Base-by-base conservation (phyloP, 2,888 invertebrate species). In the Melanostoma mellinum region DNA sequence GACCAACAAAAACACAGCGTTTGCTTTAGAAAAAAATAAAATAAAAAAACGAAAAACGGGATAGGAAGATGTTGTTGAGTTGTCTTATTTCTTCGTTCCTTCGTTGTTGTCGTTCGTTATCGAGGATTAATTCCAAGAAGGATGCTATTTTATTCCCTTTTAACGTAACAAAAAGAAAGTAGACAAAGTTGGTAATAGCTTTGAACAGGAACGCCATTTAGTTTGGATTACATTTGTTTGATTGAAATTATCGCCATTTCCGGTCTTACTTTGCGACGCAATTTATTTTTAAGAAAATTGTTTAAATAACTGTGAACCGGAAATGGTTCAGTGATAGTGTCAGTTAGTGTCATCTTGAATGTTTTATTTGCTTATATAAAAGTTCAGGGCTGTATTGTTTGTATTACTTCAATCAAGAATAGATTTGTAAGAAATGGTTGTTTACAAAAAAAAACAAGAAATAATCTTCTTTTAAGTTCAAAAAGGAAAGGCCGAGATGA, bases 181-280 rank as follows among this genome's bases (percentile, higher is more conserved):
- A 35, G n/a, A 63, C 33, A 50, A 63, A 63, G 38, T 63, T 63
- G 30, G 50, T 63, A 63, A 63, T 63, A 50, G 63, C 48, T 63
- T 50, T 63, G 50, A 63, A 38, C 50, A 63, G 50, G 50, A 63
- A 50, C 38, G 32, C 50, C 63, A 63, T 63, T 63, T 63, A 50
- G 63, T 63, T 50, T 63, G 50, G 50, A 63, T 63, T 50, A 50
- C 63, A 63, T 63, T 63, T 63, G 48, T 20, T 20, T 63, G 48
- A 63, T 63, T 63, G 61, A 63, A 50, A 63, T 63, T 38, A 63
- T 50, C 63, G 32, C 50, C 50, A 50, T 50, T 63, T 63, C 32
- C n/a, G 50, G 48, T 38, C 38, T 50, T 63, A 50, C 38, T n/a
- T 63, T 50, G 63, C 38, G 63, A 46, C 61, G 48, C 61, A 36